Evolutionary conservation across 1,140 invertebrate genomes (phyloP), one percentile per base, ranked within the genome.

Genomic region (Mactra quadrangularis): DNA sequence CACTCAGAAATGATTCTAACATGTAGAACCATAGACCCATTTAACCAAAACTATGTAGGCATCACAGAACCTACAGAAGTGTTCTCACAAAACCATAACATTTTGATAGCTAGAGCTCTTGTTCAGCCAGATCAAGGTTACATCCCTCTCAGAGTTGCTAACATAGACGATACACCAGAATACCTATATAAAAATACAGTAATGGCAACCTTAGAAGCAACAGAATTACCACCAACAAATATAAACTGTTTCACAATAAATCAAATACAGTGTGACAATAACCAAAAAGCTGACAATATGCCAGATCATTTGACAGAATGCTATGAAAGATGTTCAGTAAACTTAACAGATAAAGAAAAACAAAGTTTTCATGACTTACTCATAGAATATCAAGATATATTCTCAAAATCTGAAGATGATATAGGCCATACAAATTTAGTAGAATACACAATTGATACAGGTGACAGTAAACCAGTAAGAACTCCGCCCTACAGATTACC

Each of bases 361-460:
- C 2, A 47, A 25, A 22, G 15, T 13, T 31, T 60, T 75, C 59
- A 59, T 11, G 27, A 57, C 25, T 47, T 75, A 11, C 38, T 75
- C 6, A 60, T 60, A 25, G 55, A 75, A 45, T 60, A 41, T 47
- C 53, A 57, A 62, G 72, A 60, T 75, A 45, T 45, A 1, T 59
- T 75, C 27, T 75, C 29, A 22, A 59, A 53, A 59, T 60, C 53
- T 17, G 25, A 41, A 1, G 41, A 60, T 7, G 9, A 75, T 33
- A 75, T 75, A 27, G 72, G 72, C 7, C 41, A 29, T 19, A 75
- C 72, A 19, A n/a, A 60, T 22, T 29, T 59, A 9, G 52, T 45
- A 1, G 55, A 75, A 47, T 62, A 57, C 45, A 59, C 29, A 1
- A 75, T 75, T 22, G 55, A 75, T 45, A 60, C 72, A 59, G 57